phyloP scores from a whole-genome alignment of 2,888 invertebrate species.

The Thera britannica region DNA sequence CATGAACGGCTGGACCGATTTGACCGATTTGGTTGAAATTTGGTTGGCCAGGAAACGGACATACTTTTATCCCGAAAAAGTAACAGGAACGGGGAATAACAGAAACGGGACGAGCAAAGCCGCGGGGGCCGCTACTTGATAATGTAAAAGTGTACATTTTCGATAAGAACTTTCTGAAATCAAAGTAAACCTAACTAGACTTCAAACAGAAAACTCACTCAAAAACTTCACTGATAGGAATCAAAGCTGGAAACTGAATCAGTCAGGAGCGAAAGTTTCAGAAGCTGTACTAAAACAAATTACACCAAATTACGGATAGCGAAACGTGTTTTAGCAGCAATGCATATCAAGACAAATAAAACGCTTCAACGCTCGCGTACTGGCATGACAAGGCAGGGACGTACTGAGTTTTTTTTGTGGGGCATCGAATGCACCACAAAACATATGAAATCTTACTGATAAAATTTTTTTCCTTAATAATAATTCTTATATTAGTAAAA shows the following conservation, averaged over 20 bases:
- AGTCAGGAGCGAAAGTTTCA: conserved; percentile 5
- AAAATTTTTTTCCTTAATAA: too few species aligned
- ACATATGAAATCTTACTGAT: too few species aligned
- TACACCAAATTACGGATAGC: conserved; percentile 15
- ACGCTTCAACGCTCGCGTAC: conserved; percentile 18
- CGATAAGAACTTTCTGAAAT: too few species aligned
- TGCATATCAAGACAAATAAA: conserved; percentile 24
- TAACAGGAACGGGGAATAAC: too few species aligned
- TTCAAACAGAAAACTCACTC: neutral
- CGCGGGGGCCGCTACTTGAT: too few species aligned
- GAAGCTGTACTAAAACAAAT: conserved; percentile 15
- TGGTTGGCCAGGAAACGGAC: too few species aligned
- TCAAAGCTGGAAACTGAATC: conserved; percentile 1
- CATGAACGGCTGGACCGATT: too few species aligned
- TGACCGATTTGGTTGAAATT: too few species aligned
- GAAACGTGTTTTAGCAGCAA: conserved; percentile 18
- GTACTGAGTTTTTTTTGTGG: neutral
- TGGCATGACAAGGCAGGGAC: conserved; percentile 13
- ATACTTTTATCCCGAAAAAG: too few species aligned
- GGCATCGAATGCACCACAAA: neutral
- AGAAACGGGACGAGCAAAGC: too few species aligned
- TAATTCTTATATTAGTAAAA: too few species aligned
- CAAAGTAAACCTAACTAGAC: neutral
- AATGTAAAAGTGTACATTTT: too few species aligned
- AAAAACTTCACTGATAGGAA: neutral